Percentiles rank a stretch among this genome's conserved stretches.
Conservation (phyloP, 1,140 invertebrate species). For the Leptopilina clavipes region DNA sequence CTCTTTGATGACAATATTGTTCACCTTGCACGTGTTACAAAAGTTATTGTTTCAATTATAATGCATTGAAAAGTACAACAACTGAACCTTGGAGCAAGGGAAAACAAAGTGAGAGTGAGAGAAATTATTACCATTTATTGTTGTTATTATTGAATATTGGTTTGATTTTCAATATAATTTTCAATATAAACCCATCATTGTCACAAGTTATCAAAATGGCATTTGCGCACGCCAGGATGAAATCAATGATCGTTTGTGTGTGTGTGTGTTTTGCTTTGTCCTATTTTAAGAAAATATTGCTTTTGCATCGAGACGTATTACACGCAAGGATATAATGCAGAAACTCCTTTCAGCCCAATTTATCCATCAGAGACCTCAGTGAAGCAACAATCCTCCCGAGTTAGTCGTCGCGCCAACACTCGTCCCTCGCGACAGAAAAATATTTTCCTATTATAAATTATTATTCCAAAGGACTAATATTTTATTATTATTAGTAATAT, state of each 20-base stretch:
- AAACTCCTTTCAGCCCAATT: constrained; percentile 8
- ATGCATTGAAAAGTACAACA: neutral
- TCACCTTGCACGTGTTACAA: constrained; percentile 12
- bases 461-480: too few species aligned
- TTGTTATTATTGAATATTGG: too few species aligned
- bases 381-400: constrained; percentile 5
- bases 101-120: too few species aligned
- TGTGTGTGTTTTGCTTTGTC: neutral
- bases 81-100: neutral
- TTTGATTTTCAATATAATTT: constrained; percentile 13
- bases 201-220: constrained; percentile 23
- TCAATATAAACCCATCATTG: constrained; percentile 19
- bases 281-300: constrained; percentile 29
- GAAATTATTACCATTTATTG: neutral
- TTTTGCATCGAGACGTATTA: constrained; percentile 4
- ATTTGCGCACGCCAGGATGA: constrained; percentile 10
- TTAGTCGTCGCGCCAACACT: neutral
- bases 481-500: neutral
- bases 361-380: neutral
- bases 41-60: constrained; percentile 11
- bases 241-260: neutral
- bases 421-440: neutral
- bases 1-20: neutral
- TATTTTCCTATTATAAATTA: neutral
- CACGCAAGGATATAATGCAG: neutral